Conservation (phyloP, 2,888 invertebrate genomes). For the Morpho deidamia region DNA sequence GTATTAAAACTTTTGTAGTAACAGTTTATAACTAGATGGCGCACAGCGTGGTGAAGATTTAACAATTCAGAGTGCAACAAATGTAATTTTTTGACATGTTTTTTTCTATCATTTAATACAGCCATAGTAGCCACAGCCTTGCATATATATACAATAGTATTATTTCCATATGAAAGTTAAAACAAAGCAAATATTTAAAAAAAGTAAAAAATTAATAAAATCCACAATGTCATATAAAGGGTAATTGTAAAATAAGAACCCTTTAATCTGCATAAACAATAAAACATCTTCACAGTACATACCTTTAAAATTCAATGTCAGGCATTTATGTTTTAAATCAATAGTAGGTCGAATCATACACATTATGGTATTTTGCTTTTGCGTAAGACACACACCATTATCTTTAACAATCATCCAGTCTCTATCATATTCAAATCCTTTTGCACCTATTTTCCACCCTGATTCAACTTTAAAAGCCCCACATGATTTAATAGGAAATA, state of each 20-base stretch:
- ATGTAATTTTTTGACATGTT: no score
- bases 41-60: no score
- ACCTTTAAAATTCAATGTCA: constrained; percentile 82
- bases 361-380: constrained; percentile 89
- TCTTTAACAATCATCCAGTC: constrained; percentile 95
- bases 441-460: constrained; percentile 85
- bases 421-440: constrained; percentile 92
- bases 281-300: constrained; percentile 20
- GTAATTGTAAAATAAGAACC: no score
- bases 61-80: no score
- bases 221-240: no score
- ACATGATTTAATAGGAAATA: constrained; percentile 96
- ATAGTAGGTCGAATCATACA: constrained; percentile 88
- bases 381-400: constrained; percentile 90
- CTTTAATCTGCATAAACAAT: neutral
- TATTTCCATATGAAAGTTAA: no score
- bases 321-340: constrained; percentile 71
- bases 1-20: no score
- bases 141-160: no score
- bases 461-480: constrained; percentile 83
- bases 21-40: no score
- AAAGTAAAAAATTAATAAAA: no score
- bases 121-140: neutral
- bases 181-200: no score
- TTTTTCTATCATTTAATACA: neutral